Base-by-base conservation (phyloP, 2,797 vertebrate genomes). In the Platyrinchus mystaceus region DNA sequence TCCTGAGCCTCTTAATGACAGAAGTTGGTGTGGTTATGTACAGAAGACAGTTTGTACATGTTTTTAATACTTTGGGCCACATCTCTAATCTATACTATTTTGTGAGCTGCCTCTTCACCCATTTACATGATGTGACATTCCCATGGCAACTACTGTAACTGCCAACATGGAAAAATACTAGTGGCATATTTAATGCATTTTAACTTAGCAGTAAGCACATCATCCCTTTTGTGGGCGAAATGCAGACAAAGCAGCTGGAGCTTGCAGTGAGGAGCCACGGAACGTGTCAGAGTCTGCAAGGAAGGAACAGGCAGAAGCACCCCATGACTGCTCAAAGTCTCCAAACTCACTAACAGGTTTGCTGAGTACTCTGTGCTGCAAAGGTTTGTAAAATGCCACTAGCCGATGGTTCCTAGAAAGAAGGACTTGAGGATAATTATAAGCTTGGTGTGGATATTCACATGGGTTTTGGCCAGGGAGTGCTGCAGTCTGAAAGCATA, bases 151-250 rank as follows among this genome's bases (percentile, higher is more conserved):
- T 93, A 76, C 76, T 49, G 69, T 78, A 91, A 87, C 82, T 86
- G 94, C 91, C 94, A 95, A 95, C 87, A 73, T 68, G 94, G 95
- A 96, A 96, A 97, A 96, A 96, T 74, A 95, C 94, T 90, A 87
- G 89, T 86, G 74, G 79, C n/a, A 14, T 82, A 81, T 92, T 91
- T 92, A 79, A 84, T 76, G 69, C 30, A 23, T 87, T 91, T 89
- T 86, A 93, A 91, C 63, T 94, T 84, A 63, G 50, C 90, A 82
- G 44, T 66, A 78, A 95, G 83, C 43, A 49, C 55, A 94, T 88
- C 59, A 68, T 79, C 59, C 63, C 62, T 93, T 94, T 77, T 47
- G 62, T 77, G 62, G 83, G 50, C 0, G 2, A 93, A 84, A 88
- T 27, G 67, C 66, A 94, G 85, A 34, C 69, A 66, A 88, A 91